These are phyloP conservation scores for Sogatella furcifera DNA, from an alignment of 1,140 invertebrate species.

Conservation along the genomic window DNA sequence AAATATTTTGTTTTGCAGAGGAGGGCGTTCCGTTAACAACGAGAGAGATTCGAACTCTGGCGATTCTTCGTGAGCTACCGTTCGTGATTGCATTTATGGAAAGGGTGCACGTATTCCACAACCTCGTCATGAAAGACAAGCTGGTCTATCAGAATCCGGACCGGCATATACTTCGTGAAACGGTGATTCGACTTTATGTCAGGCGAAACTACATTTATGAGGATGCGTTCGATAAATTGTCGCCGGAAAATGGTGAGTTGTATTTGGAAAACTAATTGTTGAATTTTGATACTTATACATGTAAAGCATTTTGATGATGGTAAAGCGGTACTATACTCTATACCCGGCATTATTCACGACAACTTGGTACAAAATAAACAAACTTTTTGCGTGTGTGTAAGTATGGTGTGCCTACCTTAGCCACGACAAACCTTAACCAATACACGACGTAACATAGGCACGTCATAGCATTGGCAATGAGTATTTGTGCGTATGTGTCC, in stretches of 20 bases:
- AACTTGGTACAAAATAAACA: no score
- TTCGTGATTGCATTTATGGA: conserved; percentile 88
- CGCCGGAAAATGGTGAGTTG: conserved; percentile 75
- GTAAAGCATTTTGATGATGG: no score
- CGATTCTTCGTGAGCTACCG: conserved; percentile 82
- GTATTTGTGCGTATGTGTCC: no score
- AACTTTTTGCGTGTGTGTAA: no score
- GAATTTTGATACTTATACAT: no score
- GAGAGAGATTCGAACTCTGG: conserved; percentile 76
- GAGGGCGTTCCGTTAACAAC: conserved; percentile 76
- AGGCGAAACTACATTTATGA: conserved; percentile 90
- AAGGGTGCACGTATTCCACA: conserved; percentile 75
- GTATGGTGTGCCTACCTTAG: no score
- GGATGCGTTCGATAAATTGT: conserved; percentile 92
- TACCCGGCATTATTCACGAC: no score
- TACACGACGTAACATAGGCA: no score
- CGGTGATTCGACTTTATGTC: conserved; percentile 67
- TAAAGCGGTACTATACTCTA: no score
- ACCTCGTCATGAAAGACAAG: conserved; percentile 58
- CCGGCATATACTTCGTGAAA: conserved; percentile 60
- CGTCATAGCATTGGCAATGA: no score
- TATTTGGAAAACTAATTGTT: no score
- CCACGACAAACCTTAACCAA: no score
- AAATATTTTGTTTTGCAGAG: conserved; percentile 33
- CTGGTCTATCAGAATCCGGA: conserved; percentile 58